Evolutionary conservation across 2,888 invertebrate genomes (phyloP).

Genomic region (Lottia scabra): DNA sequence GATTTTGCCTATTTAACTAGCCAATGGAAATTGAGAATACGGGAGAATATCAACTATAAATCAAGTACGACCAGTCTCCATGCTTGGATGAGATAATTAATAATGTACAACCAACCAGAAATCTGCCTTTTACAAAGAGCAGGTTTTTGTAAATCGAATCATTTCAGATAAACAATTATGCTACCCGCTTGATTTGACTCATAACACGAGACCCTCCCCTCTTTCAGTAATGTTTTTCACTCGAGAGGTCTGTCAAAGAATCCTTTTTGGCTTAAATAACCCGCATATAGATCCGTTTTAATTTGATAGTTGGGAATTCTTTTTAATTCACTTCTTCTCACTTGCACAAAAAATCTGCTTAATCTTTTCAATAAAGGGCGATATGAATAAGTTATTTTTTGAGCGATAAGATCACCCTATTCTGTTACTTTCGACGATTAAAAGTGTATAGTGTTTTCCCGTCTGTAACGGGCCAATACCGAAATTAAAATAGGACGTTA

Average conservation of each 20-base stretch:
- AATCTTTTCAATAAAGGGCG: no score
- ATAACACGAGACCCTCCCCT: slow-evolving; percentile 1
- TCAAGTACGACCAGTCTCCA: no score
- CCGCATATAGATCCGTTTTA: not conserved
- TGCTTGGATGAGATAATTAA: not conserved
- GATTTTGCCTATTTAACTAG: not conserved
- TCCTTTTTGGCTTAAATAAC: not conserved
- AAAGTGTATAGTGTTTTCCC: no score
- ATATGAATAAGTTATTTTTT: no score
- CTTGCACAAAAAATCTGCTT: no score
- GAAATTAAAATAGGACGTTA: no score
- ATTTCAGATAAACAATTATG: not conserved
- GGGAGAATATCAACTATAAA: not conserved
- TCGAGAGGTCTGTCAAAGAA: no score
- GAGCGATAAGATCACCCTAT: no score
- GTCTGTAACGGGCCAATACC: no score
- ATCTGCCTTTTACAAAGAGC: not conserved
- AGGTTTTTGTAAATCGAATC: not conserved
- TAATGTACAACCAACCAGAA: not conserved
- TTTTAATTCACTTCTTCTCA: no score
- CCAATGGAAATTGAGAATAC: not conserved
- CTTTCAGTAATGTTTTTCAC: no score
- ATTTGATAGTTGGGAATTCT: not conserved
- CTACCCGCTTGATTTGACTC: not conserved
- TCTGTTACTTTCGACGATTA: no score